Conservation (phyloP, 2,113 vertebrate species). For the Thamnaconus septentrionalis region DNA sequence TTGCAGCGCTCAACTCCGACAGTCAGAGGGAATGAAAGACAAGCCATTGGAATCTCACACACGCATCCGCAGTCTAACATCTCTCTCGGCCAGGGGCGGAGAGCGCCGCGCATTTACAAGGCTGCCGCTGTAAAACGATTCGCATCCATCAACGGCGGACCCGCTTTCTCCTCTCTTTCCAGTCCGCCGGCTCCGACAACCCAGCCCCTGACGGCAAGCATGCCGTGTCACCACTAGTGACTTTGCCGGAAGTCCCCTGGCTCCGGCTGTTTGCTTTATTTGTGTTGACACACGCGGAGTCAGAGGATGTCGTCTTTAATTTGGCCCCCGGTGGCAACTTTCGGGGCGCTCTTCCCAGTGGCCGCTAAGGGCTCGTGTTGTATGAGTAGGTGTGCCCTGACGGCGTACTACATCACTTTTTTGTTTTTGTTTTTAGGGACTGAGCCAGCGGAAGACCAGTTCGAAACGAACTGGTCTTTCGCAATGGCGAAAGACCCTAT, state of each 20-base stretch:
- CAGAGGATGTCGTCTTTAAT: constrained; percentile 43
- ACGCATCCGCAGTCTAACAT: not conserved
- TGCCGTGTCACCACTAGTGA: constrained; percentile 34
- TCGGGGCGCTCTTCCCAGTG: not conserved
- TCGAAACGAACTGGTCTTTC: no score
- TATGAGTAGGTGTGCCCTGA: constrained; percentile 24
- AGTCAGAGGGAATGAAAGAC: no score
- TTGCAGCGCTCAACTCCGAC: no score
- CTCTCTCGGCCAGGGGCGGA: not conserved
- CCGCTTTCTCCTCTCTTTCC: constrained; percentile 24
- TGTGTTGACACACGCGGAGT: constrained; percentile 35
- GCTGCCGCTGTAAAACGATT: constrained; percentile 7
- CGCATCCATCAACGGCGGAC: constrained; percentile 29
- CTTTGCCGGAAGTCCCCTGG: constrained; percentile 10
- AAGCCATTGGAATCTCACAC: no score
- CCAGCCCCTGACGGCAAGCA: constrained; percentile 19
- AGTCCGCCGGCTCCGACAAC: constrained; percentile 20
- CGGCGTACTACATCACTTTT: no score
- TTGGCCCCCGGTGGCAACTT: constrained; percentile 21
- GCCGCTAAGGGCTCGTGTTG: constrained; percentile 9
- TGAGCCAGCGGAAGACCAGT: no score
- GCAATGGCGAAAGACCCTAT: no score
- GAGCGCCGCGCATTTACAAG: constrained; percentile 3
- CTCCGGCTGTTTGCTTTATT: constrained; percentile 32
- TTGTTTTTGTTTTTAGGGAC: no score